Evolutionary conservation across 2,113 vertebrate species (phyloP).

Genomic region (Mastomys coucha): DNA sequence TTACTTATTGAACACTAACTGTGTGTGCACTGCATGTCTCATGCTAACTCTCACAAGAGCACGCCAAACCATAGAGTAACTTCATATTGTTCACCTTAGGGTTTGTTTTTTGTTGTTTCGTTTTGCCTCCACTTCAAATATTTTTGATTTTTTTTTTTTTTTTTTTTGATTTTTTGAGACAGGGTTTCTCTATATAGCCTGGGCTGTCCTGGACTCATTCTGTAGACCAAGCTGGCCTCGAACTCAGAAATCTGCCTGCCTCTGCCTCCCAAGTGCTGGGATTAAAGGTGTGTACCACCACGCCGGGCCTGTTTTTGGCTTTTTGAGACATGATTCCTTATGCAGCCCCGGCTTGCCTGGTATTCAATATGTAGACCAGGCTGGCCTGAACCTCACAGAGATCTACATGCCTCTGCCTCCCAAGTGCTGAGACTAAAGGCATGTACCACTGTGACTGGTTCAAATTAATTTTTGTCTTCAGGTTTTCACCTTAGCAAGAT

Average conservation of each 20-base stretch:
- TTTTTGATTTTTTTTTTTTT: too few species aligned
- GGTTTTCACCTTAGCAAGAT: not conserved
- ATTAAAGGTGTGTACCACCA: too few species aligned
- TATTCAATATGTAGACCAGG: not conserved
- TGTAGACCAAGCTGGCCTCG: too few species aligned
- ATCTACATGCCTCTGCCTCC: not conserved
- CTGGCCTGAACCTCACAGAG: not conserved
- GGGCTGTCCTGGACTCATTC: too few species aligned
- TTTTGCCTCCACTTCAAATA: too few species aligned
- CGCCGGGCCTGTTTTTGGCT: not conserved
- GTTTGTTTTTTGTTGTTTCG: not conserved
- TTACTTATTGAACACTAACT: conserved; percentile 44
- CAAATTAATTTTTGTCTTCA: not conserved
- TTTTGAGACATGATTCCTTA: not conserved
- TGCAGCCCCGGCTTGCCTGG: not conserved
- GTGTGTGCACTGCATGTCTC: not conserved
- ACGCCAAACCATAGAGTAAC: not conserved
- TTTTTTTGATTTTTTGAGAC: not conserved
- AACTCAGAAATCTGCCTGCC: too few species aligned
- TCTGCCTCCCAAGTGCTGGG: too few species aligned
- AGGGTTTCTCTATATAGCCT: too few species aligned
- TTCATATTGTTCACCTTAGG: conserved; percentile 18
- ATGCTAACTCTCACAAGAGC: not conserved
- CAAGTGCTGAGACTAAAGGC: not conserved
- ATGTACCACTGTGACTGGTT: not conserved